Conservation (phyloP, 1,140 invertebrate species). For the Pararge aegeria region DNA sequence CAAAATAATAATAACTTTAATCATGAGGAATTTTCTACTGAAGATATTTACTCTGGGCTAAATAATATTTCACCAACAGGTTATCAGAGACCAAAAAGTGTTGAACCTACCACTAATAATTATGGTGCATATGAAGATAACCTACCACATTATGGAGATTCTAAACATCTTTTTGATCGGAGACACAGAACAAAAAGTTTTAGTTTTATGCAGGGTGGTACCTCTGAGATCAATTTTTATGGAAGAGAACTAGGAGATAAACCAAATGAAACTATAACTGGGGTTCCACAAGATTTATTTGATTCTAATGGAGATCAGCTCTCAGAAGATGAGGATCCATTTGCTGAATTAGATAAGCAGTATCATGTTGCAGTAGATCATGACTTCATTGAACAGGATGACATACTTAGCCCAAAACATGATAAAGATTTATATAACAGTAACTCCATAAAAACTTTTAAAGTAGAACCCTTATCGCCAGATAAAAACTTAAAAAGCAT, state of each 20-base stretch:
- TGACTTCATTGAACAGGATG: constrained; percentile 62
- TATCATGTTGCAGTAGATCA: constrained; percentile 73
- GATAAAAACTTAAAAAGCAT: constrained; percentile 25
- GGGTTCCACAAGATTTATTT: constrained; percentile 42
- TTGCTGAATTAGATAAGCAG: constrained; percentile 69
- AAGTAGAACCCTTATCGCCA: constrained; percentile 24
- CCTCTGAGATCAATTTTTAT: constrained; percentile 32
- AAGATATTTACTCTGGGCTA: constrained; percentile 25
- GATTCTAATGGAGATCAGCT: constrained; percentile 43
- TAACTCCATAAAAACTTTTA: constrained; percentile 14
- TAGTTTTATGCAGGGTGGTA: constrained; percentile 27
- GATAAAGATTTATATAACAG: constrained; percentile 14
- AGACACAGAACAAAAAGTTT: constrained; percentile 39
- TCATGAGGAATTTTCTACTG: constrained; percentile 32
- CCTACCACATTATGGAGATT: constrained; percentile 15
- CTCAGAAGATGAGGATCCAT: constrained; percentile 67
- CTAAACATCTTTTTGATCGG: constrained; percentile 46
- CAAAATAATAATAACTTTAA: constrained; percentile 30
- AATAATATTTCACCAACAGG: constrained; percentile 22
- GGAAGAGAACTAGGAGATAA: not conserved
- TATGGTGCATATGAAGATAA: constrained; percentile 17
- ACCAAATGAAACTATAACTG: constrained; percentile 13
- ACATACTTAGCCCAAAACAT: constrained; percentile 35
- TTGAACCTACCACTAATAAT: constrained; percentile 9
- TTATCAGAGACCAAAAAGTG: constrained; percentile 20